Evolutionary conservation across 2,797 vertebrate genomes (phyloP).

Genomic region (Rallus crepitans): DNA sequence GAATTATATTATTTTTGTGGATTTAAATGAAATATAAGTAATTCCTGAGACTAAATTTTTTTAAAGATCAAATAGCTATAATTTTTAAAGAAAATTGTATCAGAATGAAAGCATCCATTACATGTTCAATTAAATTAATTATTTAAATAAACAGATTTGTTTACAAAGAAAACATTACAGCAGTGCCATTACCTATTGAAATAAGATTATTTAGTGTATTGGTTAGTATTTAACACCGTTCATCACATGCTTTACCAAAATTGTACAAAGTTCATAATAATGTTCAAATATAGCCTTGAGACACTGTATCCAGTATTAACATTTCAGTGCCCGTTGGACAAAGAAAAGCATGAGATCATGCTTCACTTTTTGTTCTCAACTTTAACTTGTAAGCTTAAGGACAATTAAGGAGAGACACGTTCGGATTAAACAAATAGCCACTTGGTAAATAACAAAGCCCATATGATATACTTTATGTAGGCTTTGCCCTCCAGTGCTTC

Average conservation of each 20-base stretch:
- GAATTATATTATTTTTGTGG: too few species aligned
- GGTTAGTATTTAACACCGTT: slow-evolving; percentile 46
- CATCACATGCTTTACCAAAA: slow-evolving; percentile 47
- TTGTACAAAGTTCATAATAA: slow-evolving; percentile 33
- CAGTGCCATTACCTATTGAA: neutral
- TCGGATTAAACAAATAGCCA: slow-evolving; percentile 54
- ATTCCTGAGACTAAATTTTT: neutral
- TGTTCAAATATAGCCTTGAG: slow-evolving; percentile 9
- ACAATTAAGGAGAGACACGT: slow-evolving; percentile 63
- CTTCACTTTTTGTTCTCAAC: neutral
- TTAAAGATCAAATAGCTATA: neutral
- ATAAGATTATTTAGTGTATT: slow-evolving; percentile 67
- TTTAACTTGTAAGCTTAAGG: slow-evolving; percentile 44
- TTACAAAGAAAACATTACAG: slow-evolving; percentile 25
- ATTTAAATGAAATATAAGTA: neutral
- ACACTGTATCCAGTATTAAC: slow-evolving; percentile 13
- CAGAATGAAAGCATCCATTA: neutral
- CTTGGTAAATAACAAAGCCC: slow-evolving; percentile 48
- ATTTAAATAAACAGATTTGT: slow-evolving; percentile 45
- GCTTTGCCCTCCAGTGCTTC: neutral
- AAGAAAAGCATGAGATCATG: slow-evolving; percentile 20
- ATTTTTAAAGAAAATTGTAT: neutral
- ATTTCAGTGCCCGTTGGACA: neutral
- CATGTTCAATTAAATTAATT: slow-evolving; percentile 43
- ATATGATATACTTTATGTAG: neutral